Percentiles rank a stretch among this genome's conserved stretches.
Evolutionary conservation across 2,113 vertebrate genomes (phyloP).

Genomic region (Lethenteron camtschaticum): DNA sequence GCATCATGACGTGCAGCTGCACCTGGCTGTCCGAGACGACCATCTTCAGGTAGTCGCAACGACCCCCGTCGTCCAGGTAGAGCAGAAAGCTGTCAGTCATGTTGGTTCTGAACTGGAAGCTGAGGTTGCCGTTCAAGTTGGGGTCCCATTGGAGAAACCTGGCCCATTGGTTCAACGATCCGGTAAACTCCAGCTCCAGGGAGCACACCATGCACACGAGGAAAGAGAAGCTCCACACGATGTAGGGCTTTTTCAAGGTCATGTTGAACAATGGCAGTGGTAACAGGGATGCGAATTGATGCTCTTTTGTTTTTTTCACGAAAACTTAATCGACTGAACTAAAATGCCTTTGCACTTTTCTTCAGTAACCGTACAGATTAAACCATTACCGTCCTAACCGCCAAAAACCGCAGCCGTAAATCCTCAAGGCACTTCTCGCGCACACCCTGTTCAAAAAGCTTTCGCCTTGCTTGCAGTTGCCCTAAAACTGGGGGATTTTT

Average conservation of each 20-base stretch:
- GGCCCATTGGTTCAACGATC: neutral
- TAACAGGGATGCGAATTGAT: no score
- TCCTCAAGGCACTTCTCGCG: no score
- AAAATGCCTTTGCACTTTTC: no score
- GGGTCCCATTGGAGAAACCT: conserved; percentile 1
- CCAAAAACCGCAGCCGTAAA: no score
- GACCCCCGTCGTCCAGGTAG: conserved; percentile 1
- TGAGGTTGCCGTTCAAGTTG: neutral
- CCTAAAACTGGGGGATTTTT: neutral
- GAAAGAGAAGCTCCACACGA: neutral
- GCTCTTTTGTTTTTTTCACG: no score
- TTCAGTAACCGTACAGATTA: no score
- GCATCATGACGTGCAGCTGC: conserved; percentile 4
- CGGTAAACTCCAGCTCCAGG: conserved; percentile 5
- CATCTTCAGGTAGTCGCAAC: conserved; percentile 3
- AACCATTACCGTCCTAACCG: no score
- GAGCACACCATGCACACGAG: neutral
- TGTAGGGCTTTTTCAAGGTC: neutral
- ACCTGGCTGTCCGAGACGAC: neutral
- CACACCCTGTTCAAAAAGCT: no score
- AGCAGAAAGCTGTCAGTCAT: conserved; percentile 2
- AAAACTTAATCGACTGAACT: no score
- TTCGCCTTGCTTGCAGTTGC: no score
- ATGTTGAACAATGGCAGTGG: neutral
- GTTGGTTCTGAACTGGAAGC: conserved; percentile 1